Base-by-base conservation (phyloP, 2,113 vertebrate species). In the Syrmaticus mikado region DNA sequence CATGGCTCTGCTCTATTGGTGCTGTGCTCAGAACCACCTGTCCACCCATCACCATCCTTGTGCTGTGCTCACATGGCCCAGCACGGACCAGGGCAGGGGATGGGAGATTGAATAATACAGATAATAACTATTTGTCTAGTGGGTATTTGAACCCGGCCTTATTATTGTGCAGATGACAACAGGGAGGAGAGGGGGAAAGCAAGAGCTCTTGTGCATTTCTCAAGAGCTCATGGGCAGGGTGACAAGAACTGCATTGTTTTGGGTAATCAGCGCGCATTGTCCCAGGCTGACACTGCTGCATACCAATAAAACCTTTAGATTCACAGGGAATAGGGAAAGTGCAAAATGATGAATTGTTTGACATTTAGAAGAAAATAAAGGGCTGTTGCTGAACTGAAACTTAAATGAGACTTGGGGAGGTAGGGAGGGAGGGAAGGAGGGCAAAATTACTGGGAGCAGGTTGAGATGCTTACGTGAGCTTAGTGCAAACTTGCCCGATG, bases 301-400 rank as follows among this genome's bases (percentile, higher is more conserved):
- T 4, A 32, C 84, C 84, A 34, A 65, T 4, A 41, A 79, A 82
- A 46, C 57, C 52, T 57, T 10, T 2, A 57, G 10, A 87, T 61
- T 48, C 46, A 24, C 24, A 0, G 12, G 11, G 65, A 93, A 64
- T 0, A 7, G 62, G 40, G 66, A 55, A 74, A 75, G 62, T 27
- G 25, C 27, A 85, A 81, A 88, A 82, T 65, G 84, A 93, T 84
- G 62, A 82, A 83, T 76, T 80, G 90, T 85, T 95, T 87, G 90
- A 76, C 86, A 11, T 65, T 65, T 32, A 52, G 38, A 75, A 48
- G 85, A 68, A 87, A 78, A 80, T 41, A 32, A n/a, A 73, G 79
- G 70, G 30, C 93, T 24, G 66, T 67, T 70, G 71, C 53, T 34
- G 28, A 41, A 52, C 11, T 71, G 61, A 45, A 82, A 64, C 46